Evolutionary conservation across 2,113 vertebrate species (phyloP).

Genomic region (Vidua macroura): DNA sequence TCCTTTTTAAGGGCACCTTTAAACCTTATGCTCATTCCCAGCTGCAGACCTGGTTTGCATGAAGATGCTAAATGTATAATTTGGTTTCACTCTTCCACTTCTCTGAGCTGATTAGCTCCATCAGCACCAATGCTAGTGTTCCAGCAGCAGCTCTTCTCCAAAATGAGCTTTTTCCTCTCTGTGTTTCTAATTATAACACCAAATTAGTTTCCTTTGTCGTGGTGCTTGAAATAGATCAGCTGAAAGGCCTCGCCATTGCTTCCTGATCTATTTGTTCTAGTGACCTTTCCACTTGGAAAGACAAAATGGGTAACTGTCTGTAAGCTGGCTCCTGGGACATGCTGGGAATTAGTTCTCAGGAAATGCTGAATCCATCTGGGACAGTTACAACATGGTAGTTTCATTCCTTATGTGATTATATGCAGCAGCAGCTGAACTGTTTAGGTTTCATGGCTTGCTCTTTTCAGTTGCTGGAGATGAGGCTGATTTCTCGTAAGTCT

Average conservation of each 20-base stretch:
- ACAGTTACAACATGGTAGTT: not conserved
- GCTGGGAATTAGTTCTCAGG: constrained; percentile 40
- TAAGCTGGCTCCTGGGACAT: constrained; percentile 35
- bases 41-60: not conserved
- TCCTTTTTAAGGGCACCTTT: constrained; percentile 6
- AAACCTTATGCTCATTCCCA: not conserved
- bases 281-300: constrained; percentile 61
- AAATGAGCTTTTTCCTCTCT: constrained; percentile 47
- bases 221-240: constrained; percentile 48
- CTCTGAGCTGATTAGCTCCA: constrained; percentile 37
- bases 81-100: constrained; percentile 21
- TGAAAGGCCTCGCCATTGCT: not conserved
- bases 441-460: not conserved
- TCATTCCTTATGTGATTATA: constrained; percentile 23
- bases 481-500: not conserved
- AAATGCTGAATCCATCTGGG: not conserved
- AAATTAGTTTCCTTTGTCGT: constrained; percentile 58
- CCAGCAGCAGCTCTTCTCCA: constrained; percentile 35
- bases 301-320: constrained; percentile 16
- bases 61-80: constrained; percentile 1
- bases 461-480: not conserved
- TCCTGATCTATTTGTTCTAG: constrained; percentile 10
- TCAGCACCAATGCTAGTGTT: not conserved
- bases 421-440: constrained; percentile 1
- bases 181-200: constrained; percentile 42